Evolutionary conservation across 2,888 invertebrate species (phyloP), one percentile per base, ranked within the genome.

Genomic region (Mystacides longicornis): DNA sequence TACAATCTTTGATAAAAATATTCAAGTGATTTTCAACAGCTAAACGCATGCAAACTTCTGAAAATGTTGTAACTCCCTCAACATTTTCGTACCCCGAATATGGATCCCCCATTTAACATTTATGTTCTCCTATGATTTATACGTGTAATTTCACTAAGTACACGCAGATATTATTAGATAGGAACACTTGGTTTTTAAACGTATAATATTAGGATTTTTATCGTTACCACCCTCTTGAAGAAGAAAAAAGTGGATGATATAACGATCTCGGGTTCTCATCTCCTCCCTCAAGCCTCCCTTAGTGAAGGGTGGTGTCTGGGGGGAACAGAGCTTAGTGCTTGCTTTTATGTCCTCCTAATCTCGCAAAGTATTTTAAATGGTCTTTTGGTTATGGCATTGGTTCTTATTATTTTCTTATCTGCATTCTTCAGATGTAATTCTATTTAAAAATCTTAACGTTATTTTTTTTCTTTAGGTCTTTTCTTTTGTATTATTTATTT

Each of bases 141-240:
- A 51, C 56, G 51, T 54, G 60, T 60, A 60, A 60, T 60, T 60
- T 58, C 27, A 33, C 58, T 60, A 60, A 60, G 60, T 60, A 58
- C 52, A 60, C 56, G 22, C 52, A 54, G 27, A 52, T 58, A 60
- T 60, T 58, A 60, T 60, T 37, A 37, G 4, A 37, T 3, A 37
- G 37, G 37, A 37, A 58, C 58, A 58, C 58, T 60, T 52, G 50
- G 51, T 60, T 49, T n/a, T 54, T 60, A 60, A 56, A 54, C 54
- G 60, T 54, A 52, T 45, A 54, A 58, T 54, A 54, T 56, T 58
- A 33, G 58, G 60, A 60, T 58, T 56, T 60, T 60, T 60, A 60
- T 60, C 58, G 58, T 47, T 51, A 16, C 19, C 50, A 18, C 37
- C 27, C 53, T n/a, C n/a, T 46, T 43, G 49, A 37, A 37, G 14